Percentiles rank a stretch among this genome's conserved stretches.
These are phyloP conservation scores for Leptinotarsa peninsularis DNA, from an alignment of 2,888 invertebrate species.

Conservation along the genomic window DNA sequence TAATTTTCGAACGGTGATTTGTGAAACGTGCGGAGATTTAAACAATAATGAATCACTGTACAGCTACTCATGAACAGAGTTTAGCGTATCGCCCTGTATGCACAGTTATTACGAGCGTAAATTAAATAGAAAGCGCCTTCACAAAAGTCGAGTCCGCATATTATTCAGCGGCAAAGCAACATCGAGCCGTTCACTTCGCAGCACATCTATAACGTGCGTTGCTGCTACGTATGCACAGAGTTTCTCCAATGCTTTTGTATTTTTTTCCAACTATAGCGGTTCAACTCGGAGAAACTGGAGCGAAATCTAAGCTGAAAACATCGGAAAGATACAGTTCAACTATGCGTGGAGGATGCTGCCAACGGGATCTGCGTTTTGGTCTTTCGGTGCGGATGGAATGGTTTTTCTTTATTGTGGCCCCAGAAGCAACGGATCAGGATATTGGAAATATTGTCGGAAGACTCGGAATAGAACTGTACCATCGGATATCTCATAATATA, in stretches of 20 bases:
- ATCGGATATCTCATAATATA: too few relatives aligned
- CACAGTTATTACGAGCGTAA: constrained; percentile 48
- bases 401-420: neutral
- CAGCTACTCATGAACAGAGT: neutral
- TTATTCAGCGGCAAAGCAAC: constrained; percentile 17
- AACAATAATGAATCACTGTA: neutral
- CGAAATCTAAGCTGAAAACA: constrained; percentile 16
- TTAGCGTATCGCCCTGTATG: constrained; percentile 37
- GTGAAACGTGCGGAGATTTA: too few relatives aligned
- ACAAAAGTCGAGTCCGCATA: constrained; percentile 44
- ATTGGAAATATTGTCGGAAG: too few relatives aligned
- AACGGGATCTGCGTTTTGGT: neutral
- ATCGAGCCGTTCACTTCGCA: constrained; percentile 43
- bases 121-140: constrained; percentile 60
- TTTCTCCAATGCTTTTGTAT: constrained; percentile 38
- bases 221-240: constrained; percentile 34
- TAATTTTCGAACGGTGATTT: too few relatives aligned
- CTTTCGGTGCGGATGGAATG: constrained; percentile 5
- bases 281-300: constrained; percentile 20
- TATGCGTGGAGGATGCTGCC: constrained; percentile 14
- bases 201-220: constrained; percentile 37
- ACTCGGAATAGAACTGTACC: too few relatives aligned
- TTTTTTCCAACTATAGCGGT: constrained; percentile 23
- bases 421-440: neutral
- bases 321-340: constrained; percentile 11